Percentiles rank a stretch among this genome's conserved stretches.
These are phyloP conservation scores for Schizopygopsis malacanthus DNA, from an alignment of 2,797 vertebrate genomes.

Conservation along the genomic window DNA sequence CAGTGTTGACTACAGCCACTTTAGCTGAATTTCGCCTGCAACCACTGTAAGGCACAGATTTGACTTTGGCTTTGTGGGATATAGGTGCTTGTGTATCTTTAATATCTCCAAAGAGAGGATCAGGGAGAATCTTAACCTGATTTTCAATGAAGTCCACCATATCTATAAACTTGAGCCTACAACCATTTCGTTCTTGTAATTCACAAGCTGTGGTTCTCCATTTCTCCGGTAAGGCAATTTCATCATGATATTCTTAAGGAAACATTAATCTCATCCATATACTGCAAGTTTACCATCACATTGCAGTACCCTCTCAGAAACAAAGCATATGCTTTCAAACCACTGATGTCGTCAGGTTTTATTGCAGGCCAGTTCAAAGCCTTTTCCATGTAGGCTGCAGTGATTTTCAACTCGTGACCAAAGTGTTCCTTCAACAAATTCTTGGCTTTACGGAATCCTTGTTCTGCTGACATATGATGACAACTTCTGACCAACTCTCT, in stretches of 20 bases:
- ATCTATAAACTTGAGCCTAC: neutral
- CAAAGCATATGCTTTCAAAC: constrained; percentile 14
- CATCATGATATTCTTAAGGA: neutral
- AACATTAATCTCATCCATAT: constrained; percentile 10
- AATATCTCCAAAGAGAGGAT: constrained; percentile 15
- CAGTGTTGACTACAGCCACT: neutral
- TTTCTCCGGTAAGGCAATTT: neutral
- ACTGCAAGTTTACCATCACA: neutral
- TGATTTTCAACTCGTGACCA: neutral
- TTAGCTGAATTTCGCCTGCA: neutral
- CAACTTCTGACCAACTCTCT: neutral
- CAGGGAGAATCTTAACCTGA: constrained; percentile 10
- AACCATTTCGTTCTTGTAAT: neutral
- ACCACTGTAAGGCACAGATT: neutral
- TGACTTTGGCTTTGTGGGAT: neutral
- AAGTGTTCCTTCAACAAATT: constrained; percentile 1
- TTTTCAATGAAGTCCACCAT: constrained; percentile 3
- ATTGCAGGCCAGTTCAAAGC: constrained; percentile 5
- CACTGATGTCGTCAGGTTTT: constrained; percentile 10
- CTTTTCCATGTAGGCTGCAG: neutral
- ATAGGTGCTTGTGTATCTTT: neutral
- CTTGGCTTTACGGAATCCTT: neutral
- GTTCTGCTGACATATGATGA: neutral
- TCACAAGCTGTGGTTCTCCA: neutral
- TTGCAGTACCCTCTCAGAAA: constrained; percentile 22